Percentiles rank a stretch among this genome's conserved stretches.
These are phyloP conservation scores for Eristalinus aeneus DNA, from an alignment of 2,888 invertebrate genomes.

Conservation along the genomic window DNA sequence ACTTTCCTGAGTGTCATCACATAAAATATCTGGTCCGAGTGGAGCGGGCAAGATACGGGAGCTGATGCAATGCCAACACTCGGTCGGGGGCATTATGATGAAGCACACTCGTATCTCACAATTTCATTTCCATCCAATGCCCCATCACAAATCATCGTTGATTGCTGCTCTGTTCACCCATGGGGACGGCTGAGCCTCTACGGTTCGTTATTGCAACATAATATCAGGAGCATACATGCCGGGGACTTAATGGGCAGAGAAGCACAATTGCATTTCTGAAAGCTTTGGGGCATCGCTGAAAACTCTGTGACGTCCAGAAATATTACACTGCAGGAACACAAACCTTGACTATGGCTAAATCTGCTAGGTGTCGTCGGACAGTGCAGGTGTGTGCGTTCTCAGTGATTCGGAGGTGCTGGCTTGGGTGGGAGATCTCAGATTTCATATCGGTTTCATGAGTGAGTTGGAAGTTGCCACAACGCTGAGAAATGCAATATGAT, in stretches of 20 bases:
- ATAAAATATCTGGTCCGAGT: background rate
- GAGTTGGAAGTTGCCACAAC: too few relatives aligned
- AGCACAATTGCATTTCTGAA: conserved; percentile 28
- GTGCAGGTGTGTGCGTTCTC: background rate
- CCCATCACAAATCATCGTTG: conserved; percentile 32
- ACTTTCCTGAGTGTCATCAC: background rate
- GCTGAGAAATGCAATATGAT: too few relatives aligned
- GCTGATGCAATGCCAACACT: background rate
- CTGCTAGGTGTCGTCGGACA: conserved; percentile 13
- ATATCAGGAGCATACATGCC: background rate
- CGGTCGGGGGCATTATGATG: background rate
- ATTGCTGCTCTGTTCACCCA: background rate
- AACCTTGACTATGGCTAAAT: conserved; percentile 36
- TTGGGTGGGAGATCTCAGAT: too few relatives aligned
- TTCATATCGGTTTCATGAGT: too few relatives aligned
- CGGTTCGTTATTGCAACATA: conserved; percentile 4
- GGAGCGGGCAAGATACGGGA: background rate
- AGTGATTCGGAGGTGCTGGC: too few relatives aligned
- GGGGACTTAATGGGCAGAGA: background rate
- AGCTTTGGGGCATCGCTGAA: conserved; percentile 36
- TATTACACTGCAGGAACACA: conserved; percentile 46
- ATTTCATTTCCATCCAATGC: conserved; percentile 28
- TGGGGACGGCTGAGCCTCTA: background rate
- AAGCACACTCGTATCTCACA: conserved; percentile 8
- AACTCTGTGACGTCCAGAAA: conserved; percentile 36